Evolutionary conservation across 2,888 invertebrate species (phyloP), one percentile per base, ranked within the genome.

Genomic region (Ryuthela nishihirai): DNA sequence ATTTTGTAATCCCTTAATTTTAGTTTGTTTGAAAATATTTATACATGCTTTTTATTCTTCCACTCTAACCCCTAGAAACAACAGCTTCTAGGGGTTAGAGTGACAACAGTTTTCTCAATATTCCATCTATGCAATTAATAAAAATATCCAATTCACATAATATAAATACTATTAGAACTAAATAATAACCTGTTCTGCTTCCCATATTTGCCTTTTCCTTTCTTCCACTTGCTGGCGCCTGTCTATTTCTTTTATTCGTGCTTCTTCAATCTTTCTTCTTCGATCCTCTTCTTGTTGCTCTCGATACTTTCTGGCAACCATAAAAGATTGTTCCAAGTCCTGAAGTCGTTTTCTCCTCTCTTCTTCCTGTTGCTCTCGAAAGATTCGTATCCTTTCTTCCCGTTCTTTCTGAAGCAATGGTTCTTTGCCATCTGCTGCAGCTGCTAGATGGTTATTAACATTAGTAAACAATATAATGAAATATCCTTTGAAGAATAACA

Each of bases 241-340:
- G 43, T 71, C 70, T 20, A 52, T 44, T 73, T 92, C 91, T 65
- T 83, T 83, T 62, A 81, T 78, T 68, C 87, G 82, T 73, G 89
- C 83, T 71, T 91, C 90, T 64, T 89, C 89, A 73, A 90, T 84
- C 67, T 89, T 81, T 70, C 82, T 80, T 69, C 88, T 81, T 52
- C 91, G 80, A 73, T 91, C 90, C 67, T 87, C 85, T 73, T 91
- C 91, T 70, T 89, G 84, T 75, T 88, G 88, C 79, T 90, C 90
- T 44, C 91, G 83, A 77, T 88, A 89, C 72, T 85, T 84, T 78
- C 91, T 90, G 72, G 90, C 89, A 45, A 88, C 87, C 68, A 88
- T 81, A 55, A 90, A 90, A 77, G 72, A 49, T 4, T 47, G 85
- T 72, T 87, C 85, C 70, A 93, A 80, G 78, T 92, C 92, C 74